Base-by-base conservation (phyloP, 2,113 vertebrate genomes). In the Seriola rivoliana region DNA sequence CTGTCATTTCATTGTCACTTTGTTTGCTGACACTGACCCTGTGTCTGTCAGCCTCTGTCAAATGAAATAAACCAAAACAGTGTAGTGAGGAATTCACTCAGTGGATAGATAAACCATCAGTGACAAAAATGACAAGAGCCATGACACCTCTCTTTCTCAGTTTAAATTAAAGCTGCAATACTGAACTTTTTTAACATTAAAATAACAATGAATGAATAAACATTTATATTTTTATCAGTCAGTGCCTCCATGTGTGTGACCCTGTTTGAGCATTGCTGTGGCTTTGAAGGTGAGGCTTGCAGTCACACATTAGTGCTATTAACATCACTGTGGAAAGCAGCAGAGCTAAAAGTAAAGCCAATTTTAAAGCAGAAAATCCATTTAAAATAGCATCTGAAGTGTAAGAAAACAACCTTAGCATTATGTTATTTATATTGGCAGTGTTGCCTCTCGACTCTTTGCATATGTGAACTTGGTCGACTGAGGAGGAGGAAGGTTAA, bases 1-100 rank as follows among this genome's bases (percentile, higher is more conserved):
- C 88, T 86, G 86, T 89, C 91, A 91, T 9, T 78, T 66, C 78
- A 70, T 70, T 86, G 82, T 84, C 76, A 81, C 52, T 85, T 60
- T 73, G 64, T 80, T 81, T 88, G 81, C 84, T 85, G 86, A 81
- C 82, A 64, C 78, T 59, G 84, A 78, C 79, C 80, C 44, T 81
- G 52, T 55, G 64, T 82, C 90, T 84, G 79, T 81, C 85, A 82
- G 67, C 46, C 44, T 66, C 73, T 81, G 80, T 83, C 74, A 71
- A 79, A 85, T 42, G 29, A 71, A 58, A 71, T 40, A 48, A 71
- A 59, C 23, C 42, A 40, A 67, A 89, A 32, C 29, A 25, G 19
- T 14, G 29, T 16, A 5, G n/a, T 5, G 19, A 71, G 14, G 36
- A 62, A 42, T 71, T 59, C 38, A 23, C 16, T 75, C 38, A 12